These are phyloP conservation scores for Pachyseris speciosa DNA, from an alignment of 64 coral and sea anemone genomes.

Conservation along the genomic window DNA sequence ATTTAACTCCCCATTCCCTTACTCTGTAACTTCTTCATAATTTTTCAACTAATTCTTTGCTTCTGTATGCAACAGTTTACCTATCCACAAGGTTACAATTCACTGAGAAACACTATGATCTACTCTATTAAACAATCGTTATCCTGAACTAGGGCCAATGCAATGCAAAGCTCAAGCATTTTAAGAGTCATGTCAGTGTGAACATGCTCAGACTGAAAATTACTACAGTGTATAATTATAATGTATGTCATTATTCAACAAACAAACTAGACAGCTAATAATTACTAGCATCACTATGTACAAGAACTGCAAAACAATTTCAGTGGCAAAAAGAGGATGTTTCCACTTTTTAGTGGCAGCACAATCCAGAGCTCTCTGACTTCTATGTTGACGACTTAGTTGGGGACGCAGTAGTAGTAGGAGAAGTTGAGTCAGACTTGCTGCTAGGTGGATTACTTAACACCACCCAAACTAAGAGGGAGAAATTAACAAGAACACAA, in stretches of 20 bases:
- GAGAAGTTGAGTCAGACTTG: neutral
- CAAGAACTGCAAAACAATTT: neutral
- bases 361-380: neutral
- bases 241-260: no score
- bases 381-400: neutral
- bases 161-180: no score
- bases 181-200: fast-evolving
- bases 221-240: neutral
- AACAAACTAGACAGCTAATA: neutral
- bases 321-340: neutral
- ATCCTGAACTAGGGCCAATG: no score
- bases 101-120: no score
- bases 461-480: constrained; percentile 13
- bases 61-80: no score
- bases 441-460: neutral
- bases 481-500: neutral
- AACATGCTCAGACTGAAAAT: neutral
- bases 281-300: neutral
- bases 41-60: no score
- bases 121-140: no score
- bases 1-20: no score
- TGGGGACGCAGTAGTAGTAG: neutral
- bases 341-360: neutral
- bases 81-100: no score
- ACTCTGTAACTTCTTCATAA: no score